A percentile compares a stretch with the other conserved stretches of the same genome.
Evolutionary conservation across 2,888 invertebrate genomes (phyloP).

Genomic region (Ptychoptera albimana): DNA sequence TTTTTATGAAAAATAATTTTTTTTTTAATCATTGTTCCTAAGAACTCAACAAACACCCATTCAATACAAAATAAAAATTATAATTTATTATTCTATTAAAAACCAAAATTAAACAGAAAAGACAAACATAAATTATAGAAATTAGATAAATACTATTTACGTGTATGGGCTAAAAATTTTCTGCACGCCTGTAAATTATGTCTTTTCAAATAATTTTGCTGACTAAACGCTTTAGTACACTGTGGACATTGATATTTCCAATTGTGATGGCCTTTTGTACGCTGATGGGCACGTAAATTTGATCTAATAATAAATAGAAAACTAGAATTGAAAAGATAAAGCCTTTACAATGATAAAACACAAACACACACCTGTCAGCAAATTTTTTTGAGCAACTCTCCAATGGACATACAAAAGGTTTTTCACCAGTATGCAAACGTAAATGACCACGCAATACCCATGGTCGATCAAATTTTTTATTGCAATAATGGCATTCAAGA

Average conservation of each 20-base stretch:
- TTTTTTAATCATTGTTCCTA: too few species aligned
- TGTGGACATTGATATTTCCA: constrained; percentile 50
- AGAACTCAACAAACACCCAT: too few species aligned
- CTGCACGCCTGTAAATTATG: constrained; percentile 48
- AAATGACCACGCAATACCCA: constrained; percentile 55
- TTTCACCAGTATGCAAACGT: constrained; percentile 51
- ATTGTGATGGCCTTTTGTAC: constrained; percentile 50
- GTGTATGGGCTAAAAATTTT: constrained; percentile 30
- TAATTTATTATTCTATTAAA: too few species aligned
- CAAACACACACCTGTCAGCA: constrained; percentile 40
- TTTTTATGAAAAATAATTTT: too few species aligned
- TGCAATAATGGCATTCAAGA: constrained; percentile 30
- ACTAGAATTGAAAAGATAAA: neutral
- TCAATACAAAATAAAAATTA: too few species aligned
- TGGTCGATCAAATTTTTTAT: constrained; percentile 49
- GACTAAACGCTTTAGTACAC: constrained; percentile 54
- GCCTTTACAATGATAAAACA: neutral
- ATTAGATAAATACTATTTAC: too few species aligned
- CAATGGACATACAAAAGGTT: constrained; percentile 49
- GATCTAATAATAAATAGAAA: constrained; percentile 36
- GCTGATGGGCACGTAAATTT: constrained; percentile 54
- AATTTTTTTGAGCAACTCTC: constrained; percentile 44
- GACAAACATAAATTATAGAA: too few species aligned
- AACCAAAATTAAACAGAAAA: too few species aligned
- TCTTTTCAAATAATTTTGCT: constrained; percentile 45